Conservation (phyloP, 1,140 invertebrate genomes). For the Potamilus streckersoni region DNA sequence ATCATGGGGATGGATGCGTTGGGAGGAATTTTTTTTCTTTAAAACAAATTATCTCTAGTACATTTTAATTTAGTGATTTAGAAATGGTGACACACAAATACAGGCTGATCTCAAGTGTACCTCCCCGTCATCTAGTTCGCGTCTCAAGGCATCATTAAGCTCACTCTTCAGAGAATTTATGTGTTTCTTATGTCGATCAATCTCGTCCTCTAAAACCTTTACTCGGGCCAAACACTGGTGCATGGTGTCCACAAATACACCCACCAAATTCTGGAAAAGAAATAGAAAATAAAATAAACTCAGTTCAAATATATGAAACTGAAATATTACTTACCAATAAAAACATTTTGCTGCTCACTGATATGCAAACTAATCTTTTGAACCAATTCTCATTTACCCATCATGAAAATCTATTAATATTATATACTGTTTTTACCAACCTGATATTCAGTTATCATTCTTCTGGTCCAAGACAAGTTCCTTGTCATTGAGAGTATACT, state of each 20-base stretch:
- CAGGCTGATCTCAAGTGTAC: no score
- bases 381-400: background rate
- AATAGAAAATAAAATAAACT: constrained; percentile 13
- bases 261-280: constrained; percentile 56
- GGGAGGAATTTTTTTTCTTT: no score
- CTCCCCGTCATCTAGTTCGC: constrained; percentile 44
- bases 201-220: constrained; percentile 54
- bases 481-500: no score
- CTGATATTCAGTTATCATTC: no score
- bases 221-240: constrained; percentile 50
- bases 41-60: no score
- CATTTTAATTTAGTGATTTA: no score
- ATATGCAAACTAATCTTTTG: background rate
- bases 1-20: no score
- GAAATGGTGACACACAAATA: no score
- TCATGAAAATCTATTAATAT: background rate
- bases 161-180: constrained; percentile 57
- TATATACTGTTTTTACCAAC: background rate
- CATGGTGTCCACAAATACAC: constrained; percentile 59
- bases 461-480: no score
- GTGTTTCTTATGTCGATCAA: constrained; percentile 49
- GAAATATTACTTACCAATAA: no score
- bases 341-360: background rate
- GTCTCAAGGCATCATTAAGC: constrained; percentile 55
- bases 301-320: constrained; percentile 1